These are phyloP conservation scores for Coreius guichenoti DNA, from an alignment of 2,797 vertebrate species.

Conservation along the genomic window DNA sequence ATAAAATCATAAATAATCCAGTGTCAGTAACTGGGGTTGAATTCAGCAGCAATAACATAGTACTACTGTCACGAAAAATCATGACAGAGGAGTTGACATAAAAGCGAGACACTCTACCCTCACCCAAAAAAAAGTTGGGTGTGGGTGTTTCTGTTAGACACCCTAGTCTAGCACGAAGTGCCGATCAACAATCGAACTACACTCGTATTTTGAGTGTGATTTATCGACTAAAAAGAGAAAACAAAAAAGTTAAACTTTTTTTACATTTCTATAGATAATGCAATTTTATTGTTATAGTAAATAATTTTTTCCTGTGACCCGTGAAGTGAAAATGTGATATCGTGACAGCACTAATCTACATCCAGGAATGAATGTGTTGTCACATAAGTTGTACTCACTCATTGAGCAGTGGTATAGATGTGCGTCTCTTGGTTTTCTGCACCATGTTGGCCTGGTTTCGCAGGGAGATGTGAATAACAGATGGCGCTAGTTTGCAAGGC, in stretches of 20 bases:
- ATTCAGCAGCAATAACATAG: background rate
- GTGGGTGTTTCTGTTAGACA: background rate
- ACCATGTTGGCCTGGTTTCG: constrained; percentile 97
- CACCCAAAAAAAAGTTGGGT: background rate
- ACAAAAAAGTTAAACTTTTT: background rate
- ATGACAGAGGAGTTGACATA: background rate
- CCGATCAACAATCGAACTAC: background rate
- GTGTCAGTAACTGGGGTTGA: too few species aligned
- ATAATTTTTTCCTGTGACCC: too few species aligned
- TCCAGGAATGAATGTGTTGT: constrained; percentile 31
- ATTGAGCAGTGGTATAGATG: constrained; percentile 87
- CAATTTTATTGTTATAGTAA: background rate
- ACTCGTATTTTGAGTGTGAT: background rate
- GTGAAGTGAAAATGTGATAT: background rate
- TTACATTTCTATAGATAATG: background rate
- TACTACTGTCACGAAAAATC: background rate
- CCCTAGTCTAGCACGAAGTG: background rate
- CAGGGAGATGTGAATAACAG: constrained; percentile 87
- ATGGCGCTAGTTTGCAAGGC: constrained; percentile 89
- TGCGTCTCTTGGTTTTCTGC: constrained; percentile 92
- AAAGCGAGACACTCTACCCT: background rate
- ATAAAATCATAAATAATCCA: background rate
- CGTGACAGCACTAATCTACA: background rate
- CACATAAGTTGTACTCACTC: constrained; percentile 76
- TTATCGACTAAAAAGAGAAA: background rate